Conservation (phyloP, 2,888 invertebrate species). For the Epistrophe grossulariae region DNA sequence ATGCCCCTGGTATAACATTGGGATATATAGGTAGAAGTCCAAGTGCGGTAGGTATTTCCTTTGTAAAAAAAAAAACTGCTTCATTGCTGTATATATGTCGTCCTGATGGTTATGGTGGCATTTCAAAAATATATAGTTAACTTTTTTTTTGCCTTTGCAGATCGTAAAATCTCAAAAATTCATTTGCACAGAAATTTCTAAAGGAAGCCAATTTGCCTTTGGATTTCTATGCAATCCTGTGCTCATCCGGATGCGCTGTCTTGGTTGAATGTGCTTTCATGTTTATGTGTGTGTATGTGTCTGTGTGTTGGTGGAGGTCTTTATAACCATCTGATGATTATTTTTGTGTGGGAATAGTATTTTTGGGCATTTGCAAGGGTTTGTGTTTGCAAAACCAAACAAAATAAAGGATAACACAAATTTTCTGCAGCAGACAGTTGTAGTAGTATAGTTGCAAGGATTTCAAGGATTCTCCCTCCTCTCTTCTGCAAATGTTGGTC, state of each 20-base stretch:
- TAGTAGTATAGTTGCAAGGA: constrained; percentile 45
- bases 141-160: constrained; percentile 45
- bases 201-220: constrained; percentile 75
- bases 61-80: constrained; percentile 9
- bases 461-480: constrained; percentile 51
- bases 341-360: constrained; percentile 15
- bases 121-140: constrained; percentile 63
- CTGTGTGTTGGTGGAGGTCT: neutral
- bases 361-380: constrained; percentile 52
- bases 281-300: neutral
- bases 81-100: neutral
- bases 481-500: constrained; percentile 39
- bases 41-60: constrained; percentile 11
- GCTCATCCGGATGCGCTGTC: constrained; percentile 67
- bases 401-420: constrained; percentile 55
- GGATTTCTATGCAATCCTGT: constrained; percentile 70
- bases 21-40: neutral
- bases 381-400: constrained; percentile 23
- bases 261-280: constrained; percentile 31
- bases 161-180: constrained; percentile 76
- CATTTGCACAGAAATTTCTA: constrained; percentile 75
- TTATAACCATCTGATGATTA: constrained; percentile 14
- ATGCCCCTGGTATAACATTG: neutral
- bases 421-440: constrained; percentile 64
- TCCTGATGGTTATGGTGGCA: constrained; percentile 40